Percentiles rank a stretch among this genome's conserved stretches.
phyloP scores from a whole-genome alignment of 2,797 vertebrate genomes.

The Brachyalestes nurse region DNA sequence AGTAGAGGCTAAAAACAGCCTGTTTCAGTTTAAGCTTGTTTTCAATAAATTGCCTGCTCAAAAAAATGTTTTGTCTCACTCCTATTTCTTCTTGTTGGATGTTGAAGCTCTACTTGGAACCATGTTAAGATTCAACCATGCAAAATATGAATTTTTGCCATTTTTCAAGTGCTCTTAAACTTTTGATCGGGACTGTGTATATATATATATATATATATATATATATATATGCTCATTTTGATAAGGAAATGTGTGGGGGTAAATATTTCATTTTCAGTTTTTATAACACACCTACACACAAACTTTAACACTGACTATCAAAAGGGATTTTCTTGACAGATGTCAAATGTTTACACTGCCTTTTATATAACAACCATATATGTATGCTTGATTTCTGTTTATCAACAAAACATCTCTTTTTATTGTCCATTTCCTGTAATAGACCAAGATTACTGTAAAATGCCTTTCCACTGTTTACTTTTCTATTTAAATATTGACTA shows the following conservation, averaged over 20 bases:
- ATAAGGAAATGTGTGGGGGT: not conserved
- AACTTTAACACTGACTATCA: not conserved
- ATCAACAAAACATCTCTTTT: not conserved
- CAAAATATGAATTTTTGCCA: no score
- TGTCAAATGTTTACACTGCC: slow-evolving; percentile 22
- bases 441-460: not conserved
- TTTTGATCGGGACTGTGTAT: no score
- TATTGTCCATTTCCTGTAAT: not conserved
- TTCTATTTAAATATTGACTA: not conserved
- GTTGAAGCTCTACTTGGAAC: no score
- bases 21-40: no score
- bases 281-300: not conserved
- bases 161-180: no score
- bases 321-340: slow-evolving; percentile 39
- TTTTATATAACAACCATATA: slow-evolving; percentile 3
- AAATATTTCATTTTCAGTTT: not conserved
- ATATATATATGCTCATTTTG: not conserved
- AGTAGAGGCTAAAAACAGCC: no score
- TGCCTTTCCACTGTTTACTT: not conserved
- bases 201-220: not conserved
- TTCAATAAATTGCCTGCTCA: no score
- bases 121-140: no score
- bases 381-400: not conserved
- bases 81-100: no score
- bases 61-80: no score